phyloP scores from a whole-genome alignment of 1,140 invertebrate species.

The Microplitis demolitor region DNA sequence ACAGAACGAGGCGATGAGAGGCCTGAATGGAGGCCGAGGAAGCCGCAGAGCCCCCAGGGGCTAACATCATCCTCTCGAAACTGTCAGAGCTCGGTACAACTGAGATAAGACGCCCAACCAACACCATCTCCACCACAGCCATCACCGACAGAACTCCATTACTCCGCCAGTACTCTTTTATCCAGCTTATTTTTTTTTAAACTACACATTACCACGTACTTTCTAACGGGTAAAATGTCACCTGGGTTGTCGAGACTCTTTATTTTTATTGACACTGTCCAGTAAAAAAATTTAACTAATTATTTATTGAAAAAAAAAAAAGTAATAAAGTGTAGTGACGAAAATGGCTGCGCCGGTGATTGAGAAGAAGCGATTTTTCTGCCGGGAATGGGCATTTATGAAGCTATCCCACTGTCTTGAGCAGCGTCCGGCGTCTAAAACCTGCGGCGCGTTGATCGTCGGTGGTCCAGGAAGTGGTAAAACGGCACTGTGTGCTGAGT shows the following conservation, averaged over 20 bases:
- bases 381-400: slow-evolving; percentile 93
- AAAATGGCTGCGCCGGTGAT: slow-evolving; percentile 60
- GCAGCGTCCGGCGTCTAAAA: slow-evolving; percentile 75
- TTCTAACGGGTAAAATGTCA: too few relatives aligned
- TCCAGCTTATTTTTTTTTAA: too few relatives aligned
- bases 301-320: too few relatives aligned
- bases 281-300: too few relatives aligned
- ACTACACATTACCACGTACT: too few relatives aligned
- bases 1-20: slow-evolving; percentile 52
- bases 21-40: slow-evolving; percentile 59
- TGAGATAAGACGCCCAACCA: slow-evolving; percentile 1
- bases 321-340: too few relatives aligned
- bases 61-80: slow-evolving; percentile 44
- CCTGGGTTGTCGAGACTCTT: too few relatives aligned
- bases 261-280: too few relatives aligned
- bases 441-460: slow-evolving; percentile 81
- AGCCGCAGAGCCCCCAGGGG: slow-evolving; percentile 58
- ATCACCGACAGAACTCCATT: too few relatives aligned
- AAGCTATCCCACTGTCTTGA: slow-evolving; percentile 92
- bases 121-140: too few relatives aligned
- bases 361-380: slow-evolving; percentile 74
- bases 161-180: too few relatives aligned
- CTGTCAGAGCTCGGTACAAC: slow-evolving; percentile 32
- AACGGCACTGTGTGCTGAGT: slow-evolving; percentile 82
- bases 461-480: slow-evolving; percentile 90